phyloP scores from a whole-genome alignment of 1,140 invertebrate species.

The Heterodera schachtii region DNA sequence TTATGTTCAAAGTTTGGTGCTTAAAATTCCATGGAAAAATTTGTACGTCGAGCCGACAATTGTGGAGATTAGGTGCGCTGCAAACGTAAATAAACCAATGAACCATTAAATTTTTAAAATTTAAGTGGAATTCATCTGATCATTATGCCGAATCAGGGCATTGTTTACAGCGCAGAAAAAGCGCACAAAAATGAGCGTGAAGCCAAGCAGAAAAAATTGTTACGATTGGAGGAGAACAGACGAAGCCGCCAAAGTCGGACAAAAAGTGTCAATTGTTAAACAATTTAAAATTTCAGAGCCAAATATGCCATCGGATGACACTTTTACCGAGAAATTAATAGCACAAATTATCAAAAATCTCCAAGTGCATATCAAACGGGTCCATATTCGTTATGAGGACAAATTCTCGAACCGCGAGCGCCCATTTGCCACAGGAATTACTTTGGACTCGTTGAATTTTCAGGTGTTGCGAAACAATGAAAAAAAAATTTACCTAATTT shows the following conservation, averaged over 20 bases:
- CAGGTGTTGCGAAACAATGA: conserved; percentile 51
- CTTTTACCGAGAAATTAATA: conserved; percentile 90
- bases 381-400: conserved; percentile 95
- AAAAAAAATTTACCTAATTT: no score
- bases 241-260: conserved; percentile 76
- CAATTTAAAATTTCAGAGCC: conserved; percentile 50
- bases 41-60: conserved; percentile 89
- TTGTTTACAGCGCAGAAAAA: conserved; percentile 84
- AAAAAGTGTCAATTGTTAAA: conserved; percentile 67
- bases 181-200: conserved; percentile 80
- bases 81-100: background rate
- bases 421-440: conserved; percentile 87
- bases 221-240: conserved; percentile 74
- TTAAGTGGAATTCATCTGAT: conserved; percentile 73
- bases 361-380: conserved; percentile 87
- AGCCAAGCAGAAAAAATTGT: conserved; percentile 80
- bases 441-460: conserved; percentile 71
- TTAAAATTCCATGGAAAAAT: conserved; percentile 98
- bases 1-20: conserved; percentile 77
- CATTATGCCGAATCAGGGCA: conserved; percentile 80
- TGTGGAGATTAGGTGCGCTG: conserved; percentile 79
- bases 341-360: conserved; percentile 96
- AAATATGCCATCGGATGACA: conserved; percentile 73
- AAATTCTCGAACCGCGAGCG: conserved; percentile 76
- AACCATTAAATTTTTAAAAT: background rate